Conservation (phyloP, 2,113 vertebrate genomes). For the Perognathus longimembris region DNA sequence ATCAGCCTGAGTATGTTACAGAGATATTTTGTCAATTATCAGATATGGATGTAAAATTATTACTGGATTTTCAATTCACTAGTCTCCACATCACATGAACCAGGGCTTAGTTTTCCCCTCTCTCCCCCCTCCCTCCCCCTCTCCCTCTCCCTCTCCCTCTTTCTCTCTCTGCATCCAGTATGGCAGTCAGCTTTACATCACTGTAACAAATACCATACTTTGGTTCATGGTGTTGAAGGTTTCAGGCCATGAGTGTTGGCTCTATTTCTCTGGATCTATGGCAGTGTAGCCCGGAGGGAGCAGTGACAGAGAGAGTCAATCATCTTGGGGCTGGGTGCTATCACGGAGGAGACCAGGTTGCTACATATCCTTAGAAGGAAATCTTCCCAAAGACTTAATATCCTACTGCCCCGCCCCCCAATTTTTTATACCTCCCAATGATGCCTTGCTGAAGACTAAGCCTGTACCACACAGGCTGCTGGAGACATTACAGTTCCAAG, state of each 20-base stretch:
- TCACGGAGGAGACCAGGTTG: not conserved
- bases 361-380: not conserved
- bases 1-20: not conserved
- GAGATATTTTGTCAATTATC: not conserved
- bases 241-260: not conserved
- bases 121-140: not conserved
- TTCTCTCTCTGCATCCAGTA: not conserved
- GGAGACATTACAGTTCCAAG: not conserved
- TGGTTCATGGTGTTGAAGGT: not conserved
- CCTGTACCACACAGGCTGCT: too few species aligned
- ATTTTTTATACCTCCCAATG: not conserved
- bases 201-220: not conserved
- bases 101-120: not conserved
- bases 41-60: not conserved
- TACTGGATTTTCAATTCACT: not conserved
- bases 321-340: too few species aligned
- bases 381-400: not conserved
- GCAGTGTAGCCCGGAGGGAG: rapidly evolving
- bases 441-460: not conserved
- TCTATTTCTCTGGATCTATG: too few species aligned
- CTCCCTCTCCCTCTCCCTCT: not conserved
- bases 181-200: not conserved
- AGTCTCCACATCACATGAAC: not conserved
- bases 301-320: not conserved
- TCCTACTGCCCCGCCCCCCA: rapidly evolving